These are phyloP conservation scores for Pipistrellus nathusii DNA, from an alignment of 2,797 vertebrate genomes.

Conservation along the genomic window DNA sequence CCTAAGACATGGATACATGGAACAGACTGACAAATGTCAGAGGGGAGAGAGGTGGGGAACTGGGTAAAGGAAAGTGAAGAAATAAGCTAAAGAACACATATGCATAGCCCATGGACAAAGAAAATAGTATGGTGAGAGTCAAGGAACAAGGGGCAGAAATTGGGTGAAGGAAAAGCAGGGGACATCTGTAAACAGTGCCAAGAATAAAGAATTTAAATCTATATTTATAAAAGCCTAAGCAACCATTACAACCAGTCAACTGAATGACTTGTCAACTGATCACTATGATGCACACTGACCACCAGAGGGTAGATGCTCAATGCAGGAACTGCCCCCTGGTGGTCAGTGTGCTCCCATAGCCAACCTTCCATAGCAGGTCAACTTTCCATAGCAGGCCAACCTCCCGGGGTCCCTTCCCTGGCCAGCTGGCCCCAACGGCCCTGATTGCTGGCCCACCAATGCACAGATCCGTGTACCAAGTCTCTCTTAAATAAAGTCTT, in stretches of 20 bases:
- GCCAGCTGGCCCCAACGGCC: accelerated
- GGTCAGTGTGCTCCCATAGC: no score
- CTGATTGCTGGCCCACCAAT: no score
- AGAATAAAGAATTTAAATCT: neutral
- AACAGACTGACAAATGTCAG: neutral
- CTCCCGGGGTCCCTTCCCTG: no score
- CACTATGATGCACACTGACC: no score
- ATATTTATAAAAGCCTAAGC: neutral
- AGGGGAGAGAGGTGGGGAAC: neutral
- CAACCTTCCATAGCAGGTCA: no score
- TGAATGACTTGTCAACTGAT: no score
- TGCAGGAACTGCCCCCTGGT: no score
- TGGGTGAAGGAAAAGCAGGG: neutral
- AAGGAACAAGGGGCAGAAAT: neutral
- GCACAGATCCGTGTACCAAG: no score
- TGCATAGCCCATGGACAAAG: neutral
- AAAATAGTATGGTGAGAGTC: neutral
- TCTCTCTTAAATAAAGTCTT: neutral
- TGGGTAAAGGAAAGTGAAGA: neutral
- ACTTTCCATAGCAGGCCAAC: no score
- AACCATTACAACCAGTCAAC: no score
- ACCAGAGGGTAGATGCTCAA: no score
- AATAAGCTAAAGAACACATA: neutral
- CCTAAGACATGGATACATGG: neutral
- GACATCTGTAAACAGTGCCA: neutral